Conservation (phyloP, 2,113 vertebrate genomes). For the Aegotheles bennettii region DNA sequence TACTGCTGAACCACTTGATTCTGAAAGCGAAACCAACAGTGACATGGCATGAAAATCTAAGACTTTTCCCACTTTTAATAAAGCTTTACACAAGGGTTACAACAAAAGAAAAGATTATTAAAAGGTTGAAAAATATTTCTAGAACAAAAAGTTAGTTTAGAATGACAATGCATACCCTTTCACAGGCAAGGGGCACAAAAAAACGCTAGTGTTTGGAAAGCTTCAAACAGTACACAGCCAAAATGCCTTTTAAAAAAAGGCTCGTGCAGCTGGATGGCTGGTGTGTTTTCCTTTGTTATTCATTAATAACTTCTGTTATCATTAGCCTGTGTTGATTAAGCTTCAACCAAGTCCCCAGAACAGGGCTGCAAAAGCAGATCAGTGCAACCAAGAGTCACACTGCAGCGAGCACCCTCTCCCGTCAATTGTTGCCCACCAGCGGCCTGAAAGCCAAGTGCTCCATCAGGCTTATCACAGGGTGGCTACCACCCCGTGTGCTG, state of each 20-base stretch:
- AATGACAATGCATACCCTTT: not conserved
- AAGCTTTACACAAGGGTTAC: not conserved
- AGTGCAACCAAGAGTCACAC: not conserved
- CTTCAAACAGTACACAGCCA: not conserved
- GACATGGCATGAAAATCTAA: not conserved
- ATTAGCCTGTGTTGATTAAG: not conserved
- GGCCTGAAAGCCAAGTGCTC: not conserved
- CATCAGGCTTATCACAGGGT: not conserved
- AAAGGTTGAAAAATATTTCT: not conserved
- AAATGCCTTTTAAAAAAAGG: not conserved
- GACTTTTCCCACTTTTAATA: not conserved
- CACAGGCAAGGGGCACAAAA: not conserved
- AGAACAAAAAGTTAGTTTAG: not conserved
- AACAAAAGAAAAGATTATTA: not conserved
- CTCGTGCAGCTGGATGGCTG: not conserved
- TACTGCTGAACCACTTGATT: not conserved
- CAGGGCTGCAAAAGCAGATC: not conserved
- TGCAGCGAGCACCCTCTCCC: not conserved
- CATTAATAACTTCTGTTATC: not conserved
- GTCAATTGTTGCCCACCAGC: not conserved
- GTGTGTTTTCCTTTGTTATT: not conserved
- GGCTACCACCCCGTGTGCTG: fast-evolving
- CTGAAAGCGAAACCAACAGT: not conserved
- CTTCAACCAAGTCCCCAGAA: not conserved
- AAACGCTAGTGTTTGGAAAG: not conserved